These are phyloP conservation scores for Andrena minutula DNA, from an alignment of 2,888 invertebrate genomes.

Conservation along the genomic window DNA sequence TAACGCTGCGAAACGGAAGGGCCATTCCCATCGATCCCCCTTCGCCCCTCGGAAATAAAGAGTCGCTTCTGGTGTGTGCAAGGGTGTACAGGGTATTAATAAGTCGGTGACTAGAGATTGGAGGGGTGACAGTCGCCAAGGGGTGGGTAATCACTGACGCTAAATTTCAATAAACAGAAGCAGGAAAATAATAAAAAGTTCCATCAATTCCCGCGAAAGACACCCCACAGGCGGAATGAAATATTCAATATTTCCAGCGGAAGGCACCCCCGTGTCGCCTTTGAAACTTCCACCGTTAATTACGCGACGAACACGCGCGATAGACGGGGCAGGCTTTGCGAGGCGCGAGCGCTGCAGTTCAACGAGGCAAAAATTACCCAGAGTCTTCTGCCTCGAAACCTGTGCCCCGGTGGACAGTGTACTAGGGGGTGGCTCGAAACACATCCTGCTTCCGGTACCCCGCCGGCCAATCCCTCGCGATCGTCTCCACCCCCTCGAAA, in stretches of 20 bases:
- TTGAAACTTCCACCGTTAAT: conserved; percentile 11
- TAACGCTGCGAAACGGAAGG: neutral
- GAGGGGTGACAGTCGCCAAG: too few relatives aligned
- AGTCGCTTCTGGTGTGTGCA: neutral
- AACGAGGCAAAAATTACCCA: conserved; percentile 28
- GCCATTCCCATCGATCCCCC: neutral
- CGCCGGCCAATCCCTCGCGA: neutral
- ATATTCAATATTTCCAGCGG: too few relatives aligned
- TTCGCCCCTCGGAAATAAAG: neutral
- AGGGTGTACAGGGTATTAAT: too few relatives aligned
- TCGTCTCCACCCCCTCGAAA: neutral
- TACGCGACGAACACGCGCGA: neutral
- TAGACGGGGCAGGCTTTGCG: conserved; percentile 9
- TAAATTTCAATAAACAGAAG: too few relatives aligned
- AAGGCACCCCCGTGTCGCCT: conserved; percentile 3
- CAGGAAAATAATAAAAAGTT: too few relatives aligned
- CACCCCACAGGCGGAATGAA: too few relatives aligned
- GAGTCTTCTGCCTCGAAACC: too few relatives aligned
- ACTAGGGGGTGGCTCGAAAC: neutral
- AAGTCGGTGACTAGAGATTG: too few relatives aligned
- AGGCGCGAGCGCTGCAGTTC: conserved; percentile 22
- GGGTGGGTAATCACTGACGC: too few relatives aligned
- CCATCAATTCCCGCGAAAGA: too few relatives aligned
- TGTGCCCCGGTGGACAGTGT: too few relatives aligned
- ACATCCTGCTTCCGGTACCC: neutral